These are phyloP conservation scores for Cossypha polioptera DNA, from an alignment of 2,797 vertebrate species.

Conservation along the genomic window DNA sequence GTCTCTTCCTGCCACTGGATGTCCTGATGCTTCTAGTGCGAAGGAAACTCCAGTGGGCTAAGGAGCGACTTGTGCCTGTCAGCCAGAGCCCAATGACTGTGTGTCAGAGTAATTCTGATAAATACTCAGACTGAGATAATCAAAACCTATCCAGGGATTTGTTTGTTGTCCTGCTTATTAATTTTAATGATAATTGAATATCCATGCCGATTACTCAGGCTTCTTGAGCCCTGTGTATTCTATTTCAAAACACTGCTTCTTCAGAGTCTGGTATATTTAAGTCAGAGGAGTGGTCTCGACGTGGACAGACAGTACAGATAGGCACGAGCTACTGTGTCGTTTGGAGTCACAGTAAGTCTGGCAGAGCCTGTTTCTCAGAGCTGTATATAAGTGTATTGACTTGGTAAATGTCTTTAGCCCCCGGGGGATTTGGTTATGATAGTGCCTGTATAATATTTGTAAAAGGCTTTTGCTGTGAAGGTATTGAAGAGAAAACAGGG, in stretches of 20 bases:
- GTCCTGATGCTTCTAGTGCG: background rate
- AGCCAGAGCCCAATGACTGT: background rate
- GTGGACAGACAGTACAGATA: background rate
- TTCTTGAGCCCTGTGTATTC: background rate
- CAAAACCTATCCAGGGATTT: background rate
- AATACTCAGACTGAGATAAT: constrained; percentile 12
- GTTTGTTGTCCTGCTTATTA: constrained; percentile 25
- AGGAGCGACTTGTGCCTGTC: accelerated
- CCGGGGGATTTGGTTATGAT: background rate
- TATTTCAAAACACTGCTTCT: background rate
- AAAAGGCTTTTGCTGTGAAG: background rate
- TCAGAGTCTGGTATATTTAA: background rate
- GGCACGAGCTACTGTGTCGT: background rate
- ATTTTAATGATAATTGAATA: constrained; percentile 38
- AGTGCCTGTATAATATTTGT: background rate
- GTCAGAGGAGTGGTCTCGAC: accelerated
- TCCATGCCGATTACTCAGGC: background rate
- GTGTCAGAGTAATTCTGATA: background rate
- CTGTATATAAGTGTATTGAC: background rate
- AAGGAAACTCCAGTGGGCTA: background rate
- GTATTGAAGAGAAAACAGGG: background rate
- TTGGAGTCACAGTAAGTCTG: background rate
- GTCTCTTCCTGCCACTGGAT: background rate
- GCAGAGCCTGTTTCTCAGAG: background rate
- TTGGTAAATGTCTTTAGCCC: constrained; percentile 2